Evolutionary conservation across 1,140 invertebrate genomes (phyloP), one percentile per base, ranked within the genome.

Genomic region (Littorina saxatilis): DNA sequence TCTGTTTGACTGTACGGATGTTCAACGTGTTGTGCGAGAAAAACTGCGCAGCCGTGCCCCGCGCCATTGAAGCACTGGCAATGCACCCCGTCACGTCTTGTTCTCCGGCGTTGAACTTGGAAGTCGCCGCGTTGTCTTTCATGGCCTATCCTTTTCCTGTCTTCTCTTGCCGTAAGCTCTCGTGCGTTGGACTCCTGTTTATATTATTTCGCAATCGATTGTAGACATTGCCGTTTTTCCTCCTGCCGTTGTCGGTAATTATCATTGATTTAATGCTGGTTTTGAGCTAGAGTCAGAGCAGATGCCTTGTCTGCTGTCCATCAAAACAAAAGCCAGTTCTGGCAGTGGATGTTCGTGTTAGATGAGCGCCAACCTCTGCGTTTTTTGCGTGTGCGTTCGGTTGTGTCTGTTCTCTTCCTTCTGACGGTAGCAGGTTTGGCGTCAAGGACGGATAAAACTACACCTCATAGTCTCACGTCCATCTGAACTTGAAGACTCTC

Each of bases 41-140:
- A 39, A 63, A 40, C 4, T 29, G 55, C 20, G 20, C 27, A 43
- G 43, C 29, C 11, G 7, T 2, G 32, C 9, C 27, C 11, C n/a
- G 55, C 11, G 20, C 5, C 35, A 9, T 13, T 9, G 55, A 61
- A 78, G 58, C 37, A 20, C 55, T 9, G 32, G 17, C 27, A 17
- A 29, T 58, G 52, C 37, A 29, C 29, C 76, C 66, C 55, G n/a
- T 63, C 76, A 13, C 55, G 52, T 43, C 23, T 52, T 75, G 23
- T 55, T 58, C 55, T 39, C 74, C 43, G 72, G 40, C 29, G 27
- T 47, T 74, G 72, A 52, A 47, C 72, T 74, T 74, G n/a, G 29
- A 76, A 29, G 32, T 32, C 23, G 43, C 55, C 23, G 43, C 55
- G 55, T 37, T n/a, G 55, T 35, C 23, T 27, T 27, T 43, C 70